phyloP scores from a whole-genome alignment of 2,113 vertebrate genomes.

The Zootoca vivipara region DNA sequence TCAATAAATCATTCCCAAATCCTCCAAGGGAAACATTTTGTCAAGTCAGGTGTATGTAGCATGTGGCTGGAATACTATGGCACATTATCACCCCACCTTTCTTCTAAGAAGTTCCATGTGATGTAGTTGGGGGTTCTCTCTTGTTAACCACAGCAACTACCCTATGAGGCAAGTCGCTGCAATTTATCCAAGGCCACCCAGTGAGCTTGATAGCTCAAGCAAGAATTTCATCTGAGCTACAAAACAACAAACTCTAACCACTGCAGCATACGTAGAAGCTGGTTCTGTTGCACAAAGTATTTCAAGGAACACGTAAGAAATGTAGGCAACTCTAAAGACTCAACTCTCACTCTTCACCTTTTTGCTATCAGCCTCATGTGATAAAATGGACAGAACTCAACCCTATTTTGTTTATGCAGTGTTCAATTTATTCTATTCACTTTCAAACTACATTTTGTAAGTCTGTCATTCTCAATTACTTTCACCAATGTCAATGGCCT shows the following conservation, averaged over 20 bases:
- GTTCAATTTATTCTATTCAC: not conserved
- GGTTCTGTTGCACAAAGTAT: not conserved
- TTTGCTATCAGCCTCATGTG: not conserved
- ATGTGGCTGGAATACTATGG: not conserved
- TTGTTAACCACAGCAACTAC: not conserved
- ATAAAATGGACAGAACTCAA: not conserved
- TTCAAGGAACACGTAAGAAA: not conserved
- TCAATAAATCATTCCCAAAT: not conserved
- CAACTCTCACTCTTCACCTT: not conserved
- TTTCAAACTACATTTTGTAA: not conserved
- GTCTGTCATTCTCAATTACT: not conserved
- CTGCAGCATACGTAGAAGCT: not conserved
- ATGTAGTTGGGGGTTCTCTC: not conserved
- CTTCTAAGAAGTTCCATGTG: not conserved
- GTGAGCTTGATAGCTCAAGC: conserved; percentile 4
- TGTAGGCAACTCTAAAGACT: not conserved
- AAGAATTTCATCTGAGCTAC: not conserved
- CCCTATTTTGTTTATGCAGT: too few relatives aligned
- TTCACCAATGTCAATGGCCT: not conserved
- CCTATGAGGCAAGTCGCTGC: not conserved
- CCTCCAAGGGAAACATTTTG: not conserved
- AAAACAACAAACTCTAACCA: not conserved
- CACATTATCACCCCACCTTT: not conserved
- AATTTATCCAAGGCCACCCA: conserved; percentile 25
- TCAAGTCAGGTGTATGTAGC: not conserved